These are phyloP conservation scores for Silurus lanzhouensis DNA, from an alignment of 2,797 vertebrate genomes.

Conservation along the genomic window DNA sequence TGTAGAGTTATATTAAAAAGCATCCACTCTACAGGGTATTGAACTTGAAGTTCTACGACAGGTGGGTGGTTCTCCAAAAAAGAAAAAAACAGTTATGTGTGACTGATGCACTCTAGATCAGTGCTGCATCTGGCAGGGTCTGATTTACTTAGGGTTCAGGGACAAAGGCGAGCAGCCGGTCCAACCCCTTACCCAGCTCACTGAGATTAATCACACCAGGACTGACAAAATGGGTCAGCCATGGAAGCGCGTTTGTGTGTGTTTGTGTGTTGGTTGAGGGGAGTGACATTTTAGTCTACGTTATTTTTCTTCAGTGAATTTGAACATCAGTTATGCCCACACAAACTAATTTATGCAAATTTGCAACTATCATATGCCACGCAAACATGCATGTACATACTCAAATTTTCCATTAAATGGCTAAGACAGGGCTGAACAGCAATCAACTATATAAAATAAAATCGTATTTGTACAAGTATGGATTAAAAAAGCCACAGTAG, in stretches of 20 bases:
- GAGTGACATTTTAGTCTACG: not conserved
- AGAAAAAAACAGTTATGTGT: not conserved
- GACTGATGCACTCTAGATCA: slow-evolving; percentile 57
- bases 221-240: slow-evolving; percentile 72
- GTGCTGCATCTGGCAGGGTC: slow-evolving; percentile 58
- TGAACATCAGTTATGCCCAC: not conserved
- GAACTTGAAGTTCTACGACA: slow-evolving; percentile 9
- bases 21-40: not conserved
- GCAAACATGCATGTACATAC: not conserved
- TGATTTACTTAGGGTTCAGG: slow-evolving; percentile 70
- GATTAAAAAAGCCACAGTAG: slow-evolving; percentile 24
- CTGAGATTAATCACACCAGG: slow-evolving; percentile 72
- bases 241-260: slow-evolving; percentile 2
- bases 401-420: not conserved
- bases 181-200: slow-evolving; percentile 45
- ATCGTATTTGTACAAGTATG: slow-evolving; percentile 1
- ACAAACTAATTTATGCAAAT: not conserved
- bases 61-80: not conserved
- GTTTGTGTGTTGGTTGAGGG: not conserved
- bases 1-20: not conserved
- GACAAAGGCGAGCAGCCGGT: slow-evolving; percentile 64
- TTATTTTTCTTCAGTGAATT: not conserved
- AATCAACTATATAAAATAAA: slow-evolving; percentile 36
- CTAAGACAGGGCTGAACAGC: slow-evolving; percentile 28
- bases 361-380: not conserved